A percentile compares a stretch with the other conserved stretches of the same genome.
Conservation (phyloP, 2,113 vertebrate genomes). For the Cathartes aura region DNA sequence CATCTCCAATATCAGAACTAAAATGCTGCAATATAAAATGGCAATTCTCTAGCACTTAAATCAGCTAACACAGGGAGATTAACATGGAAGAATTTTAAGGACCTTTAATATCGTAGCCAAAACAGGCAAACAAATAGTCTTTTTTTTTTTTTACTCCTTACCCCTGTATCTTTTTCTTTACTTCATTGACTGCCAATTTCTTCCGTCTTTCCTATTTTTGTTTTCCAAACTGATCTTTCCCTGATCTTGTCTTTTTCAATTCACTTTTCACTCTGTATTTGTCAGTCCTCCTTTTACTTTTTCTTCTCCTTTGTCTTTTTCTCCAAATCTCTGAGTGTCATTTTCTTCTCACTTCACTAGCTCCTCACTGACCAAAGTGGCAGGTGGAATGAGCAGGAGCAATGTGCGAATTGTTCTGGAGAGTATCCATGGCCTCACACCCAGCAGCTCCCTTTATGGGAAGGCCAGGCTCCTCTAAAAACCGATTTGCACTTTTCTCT, state of each 20-base stretch:
- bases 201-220: not conserved
- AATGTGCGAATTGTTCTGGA: constrained; percentile 12
- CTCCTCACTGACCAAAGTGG: not conserved
- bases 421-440: not conserved
- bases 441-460: not conserved
- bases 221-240: constrained; percentile 1
- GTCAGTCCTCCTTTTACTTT: not conserved
- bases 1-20: not conserved
- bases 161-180: not conserved
- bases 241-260: constrained; percentile 25
- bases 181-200: not conserved
- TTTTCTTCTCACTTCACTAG: constrained; percentile 35
- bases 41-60: not conserved
- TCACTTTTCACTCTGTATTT: constrained; percentile 33
- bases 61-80: not conserved
- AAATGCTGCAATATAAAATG: not conserved
- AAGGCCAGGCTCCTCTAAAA: not conserved
- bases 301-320: not conserved
- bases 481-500: not conserved
- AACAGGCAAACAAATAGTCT: not conserved
- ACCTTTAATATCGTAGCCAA: not conserved
- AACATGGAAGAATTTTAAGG: not conserved
- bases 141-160: not conserved
- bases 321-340: not conserved
- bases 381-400: not conserved